Evolutionary conservation across 64 coral and sea anemone genomes (phyloP).

Genomic region (Montipora capricornis): DNA sequence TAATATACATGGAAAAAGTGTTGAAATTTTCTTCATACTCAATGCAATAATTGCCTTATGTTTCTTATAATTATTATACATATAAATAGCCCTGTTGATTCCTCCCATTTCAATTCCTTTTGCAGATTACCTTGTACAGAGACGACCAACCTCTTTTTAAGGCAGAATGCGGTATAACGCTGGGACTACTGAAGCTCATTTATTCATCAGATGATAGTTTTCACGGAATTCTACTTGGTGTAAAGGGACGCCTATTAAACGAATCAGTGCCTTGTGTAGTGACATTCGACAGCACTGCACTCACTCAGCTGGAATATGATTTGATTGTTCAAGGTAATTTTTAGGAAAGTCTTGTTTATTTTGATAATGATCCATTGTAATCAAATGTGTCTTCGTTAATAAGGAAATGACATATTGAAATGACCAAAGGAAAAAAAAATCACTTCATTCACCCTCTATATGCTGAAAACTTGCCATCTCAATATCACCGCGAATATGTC

Average conservation of each 20-base stretch:
- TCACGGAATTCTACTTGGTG: slow-evolving; percentile 62
- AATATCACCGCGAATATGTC: no score
- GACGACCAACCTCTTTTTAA: slow-evolving; percentile 57
- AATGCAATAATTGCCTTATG: no score
- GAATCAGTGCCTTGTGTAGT: slow-evolving; percentile 57
- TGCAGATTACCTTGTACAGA: slow-evolving; percentile 62
- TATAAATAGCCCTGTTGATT: not conserved
- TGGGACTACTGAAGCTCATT: slow-evolving; percentile 78
- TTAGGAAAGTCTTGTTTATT: not conserved
- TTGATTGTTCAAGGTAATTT: slow-evolving; percentile 74
- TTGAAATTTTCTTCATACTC: no score
- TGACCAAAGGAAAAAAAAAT: no score
- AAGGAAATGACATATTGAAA: no score
- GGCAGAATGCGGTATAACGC: slow-evolving; percentile 71
- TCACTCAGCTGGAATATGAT: slow-evolving; percentile 64
- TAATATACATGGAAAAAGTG: no score
- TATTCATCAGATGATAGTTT: slow-evolving; percentile 71
- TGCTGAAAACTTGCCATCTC: no score
- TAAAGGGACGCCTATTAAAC: slow-evolving; percentile 30
- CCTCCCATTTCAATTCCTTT: not conserved
- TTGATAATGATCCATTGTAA: no score
- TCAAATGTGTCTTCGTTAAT: no score
- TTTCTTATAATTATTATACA: no score
- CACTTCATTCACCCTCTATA: no score
- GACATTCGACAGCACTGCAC: slow-evolving; percentile 70